phyloP scores from a whole-genome alignment of 2,888 invertebrate species.

The Pyrrhia umbra region DNA sequence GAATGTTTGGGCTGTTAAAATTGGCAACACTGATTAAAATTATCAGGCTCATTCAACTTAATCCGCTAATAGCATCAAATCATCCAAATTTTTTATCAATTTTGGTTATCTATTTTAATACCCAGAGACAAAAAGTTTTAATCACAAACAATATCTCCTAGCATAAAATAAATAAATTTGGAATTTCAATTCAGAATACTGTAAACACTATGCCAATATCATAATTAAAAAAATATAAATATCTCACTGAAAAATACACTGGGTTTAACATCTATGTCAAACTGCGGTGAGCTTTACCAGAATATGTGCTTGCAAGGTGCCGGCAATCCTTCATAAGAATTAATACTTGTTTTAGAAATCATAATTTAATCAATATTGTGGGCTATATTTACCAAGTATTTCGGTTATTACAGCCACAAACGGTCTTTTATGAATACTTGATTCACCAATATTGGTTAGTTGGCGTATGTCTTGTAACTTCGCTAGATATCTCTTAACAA shows the following conservation, averaged over 20 bases:
- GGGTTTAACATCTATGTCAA: conserved; percentile 24
- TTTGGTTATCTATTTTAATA: conserved; percentile 4
- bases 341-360: conserved; percentile 42
- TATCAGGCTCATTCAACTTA: background rate
- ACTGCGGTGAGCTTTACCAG: conserved; percentile 20
- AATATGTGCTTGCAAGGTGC: conserved; percentile 26
- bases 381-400: background rate
- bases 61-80: background rate
- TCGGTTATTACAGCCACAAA: conserved; percentile 2
- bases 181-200: conserved; percentile 60
- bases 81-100: background rate
- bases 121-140: conserved; percentile 13
- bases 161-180: conserved; percentile 56
- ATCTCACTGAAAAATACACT: conserved; percentile 61
- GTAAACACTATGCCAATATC: conserved; percentile 62
- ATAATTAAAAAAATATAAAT: conserved; percentile 52
- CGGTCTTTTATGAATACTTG: background rate
- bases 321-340: conserved; percentile 45
- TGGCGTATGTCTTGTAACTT: background rate
- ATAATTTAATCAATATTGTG: conserved; percentile 10
- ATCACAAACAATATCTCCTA: conserved; percentile 30
- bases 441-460: conserved; percentile 1
- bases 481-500: background rate
- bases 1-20: background rate
- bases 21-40: background rate